Percentiles rank a stretch among this genome's conserved stretches.
Conservation (phyloP, 1,140 invertebrate genomes). For the Solenopsis invicta region DNA sequence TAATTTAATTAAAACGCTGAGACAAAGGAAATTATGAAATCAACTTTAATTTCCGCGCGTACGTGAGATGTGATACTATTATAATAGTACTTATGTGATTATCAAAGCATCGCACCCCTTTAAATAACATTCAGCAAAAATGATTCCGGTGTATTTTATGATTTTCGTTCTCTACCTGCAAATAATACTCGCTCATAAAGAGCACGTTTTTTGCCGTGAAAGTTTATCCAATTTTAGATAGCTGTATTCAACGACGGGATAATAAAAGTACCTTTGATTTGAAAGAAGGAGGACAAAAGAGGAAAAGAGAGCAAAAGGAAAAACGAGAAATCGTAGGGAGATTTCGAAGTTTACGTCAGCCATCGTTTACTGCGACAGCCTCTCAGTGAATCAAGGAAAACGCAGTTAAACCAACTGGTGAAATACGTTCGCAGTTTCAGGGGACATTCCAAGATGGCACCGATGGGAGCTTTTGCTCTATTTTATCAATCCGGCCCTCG, state of each 20-base stretch:
- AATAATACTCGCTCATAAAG: background rate
- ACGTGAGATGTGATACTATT: background rate
- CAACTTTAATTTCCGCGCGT: slow-evolving; percentile 1
- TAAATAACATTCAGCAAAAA: slow-evolving; percentile 25
- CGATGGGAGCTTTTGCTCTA: slow-evolving; percentile 57
- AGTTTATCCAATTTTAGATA: slow-evolving; percentile 38
- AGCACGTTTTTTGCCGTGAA: background rate
- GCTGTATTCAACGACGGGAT: background rate
- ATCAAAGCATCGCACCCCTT: background rate
- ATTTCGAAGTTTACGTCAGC: slow-evolving; percentile 32
- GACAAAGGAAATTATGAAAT: slow-evolving; percentile 9
- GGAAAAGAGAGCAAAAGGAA: background rate
- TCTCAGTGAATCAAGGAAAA: background rate
- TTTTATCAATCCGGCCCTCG: slow-evolving; percentile 69
- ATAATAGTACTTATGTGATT: background rate
- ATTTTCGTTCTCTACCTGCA: background rate
- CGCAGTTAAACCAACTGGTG: slow-evolving; percentile 41
- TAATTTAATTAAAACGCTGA: slow-evolving; percentile 19
- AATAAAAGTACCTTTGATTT: slow-evolving; percentile 34
- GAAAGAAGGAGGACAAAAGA: background rate
- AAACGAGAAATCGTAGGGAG: slow-evolving; percentile 8
- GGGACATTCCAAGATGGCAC: slow-evolving; percentile 61
- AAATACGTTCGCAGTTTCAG: slow-evolving; percentile 57
- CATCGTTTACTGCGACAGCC: slow-evolving; percentile 19
- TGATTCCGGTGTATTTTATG: background rate